Percentiles rank a stretch among this genome's conserved stretches.
Conservation (phyloP, 2,797 vertebrate species). For the Manis javanica region DNA sequence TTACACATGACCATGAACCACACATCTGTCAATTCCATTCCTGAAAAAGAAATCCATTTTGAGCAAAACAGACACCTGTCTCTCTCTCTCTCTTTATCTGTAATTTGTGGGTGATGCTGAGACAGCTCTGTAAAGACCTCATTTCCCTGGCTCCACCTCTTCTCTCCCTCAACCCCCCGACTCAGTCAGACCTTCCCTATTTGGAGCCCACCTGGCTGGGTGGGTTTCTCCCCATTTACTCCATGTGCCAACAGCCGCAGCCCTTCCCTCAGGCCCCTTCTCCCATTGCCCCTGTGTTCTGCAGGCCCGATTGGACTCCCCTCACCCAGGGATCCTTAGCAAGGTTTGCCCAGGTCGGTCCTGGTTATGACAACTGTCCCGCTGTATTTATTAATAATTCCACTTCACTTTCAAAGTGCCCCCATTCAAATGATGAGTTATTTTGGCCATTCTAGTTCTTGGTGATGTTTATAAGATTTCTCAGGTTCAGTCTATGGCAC, state of each 20-base stretch:
- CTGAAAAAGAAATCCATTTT: not conserved
- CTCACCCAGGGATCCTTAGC: not conserved
- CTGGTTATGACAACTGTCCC: not conserved
- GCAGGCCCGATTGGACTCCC: not conserved
- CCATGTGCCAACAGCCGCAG: not conserved
- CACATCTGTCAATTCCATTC: not conserved
- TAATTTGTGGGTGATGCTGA: not conserved
- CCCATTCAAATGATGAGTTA: not conserved
- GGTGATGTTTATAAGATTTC: not conserved
- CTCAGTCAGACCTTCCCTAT: not conserved
- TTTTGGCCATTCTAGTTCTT: not conserved
- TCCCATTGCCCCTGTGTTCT: not conserved
- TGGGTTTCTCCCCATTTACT: not conserved
- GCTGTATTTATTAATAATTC: not conserved
- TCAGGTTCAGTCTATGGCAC: not conserved
- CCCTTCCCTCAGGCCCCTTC: not conserved
- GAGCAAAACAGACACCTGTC: not conserved
- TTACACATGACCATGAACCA: not conserved
- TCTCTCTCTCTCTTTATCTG: not conserved
- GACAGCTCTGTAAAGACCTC: not conserved
- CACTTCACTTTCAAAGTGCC: not conserved
- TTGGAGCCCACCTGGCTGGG: not conserved
- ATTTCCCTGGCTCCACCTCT: not conserved
- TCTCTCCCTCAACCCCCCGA: not conserved
- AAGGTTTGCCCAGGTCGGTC: not conserved